These are phyloP conservation scores for Gisinianus flammeolus DNA, from an alignment of 2,888 invertebrate genomes.

Conservation along the genomic window DNA sequence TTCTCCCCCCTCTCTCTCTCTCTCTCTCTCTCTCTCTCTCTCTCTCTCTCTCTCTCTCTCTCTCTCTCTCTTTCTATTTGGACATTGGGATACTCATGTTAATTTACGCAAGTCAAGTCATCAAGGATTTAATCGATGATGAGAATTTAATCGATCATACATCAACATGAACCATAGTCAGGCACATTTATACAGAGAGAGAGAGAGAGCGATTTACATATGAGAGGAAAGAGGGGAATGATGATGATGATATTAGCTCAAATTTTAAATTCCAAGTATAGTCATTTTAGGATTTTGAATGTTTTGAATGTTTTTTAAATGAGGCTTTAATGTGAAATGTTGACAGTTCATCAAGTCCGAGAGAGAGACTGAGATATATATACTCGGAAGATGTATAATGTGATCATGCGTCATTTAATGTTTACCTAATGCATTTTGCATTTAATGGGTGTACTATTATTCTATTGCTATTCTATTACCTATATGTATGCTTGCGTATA, in stretches of 20 bases:
- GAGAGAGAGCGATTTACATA: too few species aligned
- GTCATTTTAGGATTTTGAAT: background rate
- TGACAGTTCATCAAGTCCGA: background rate
- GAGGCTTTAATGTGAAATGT: constrained; percentile 15
- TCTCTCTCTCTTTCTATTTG: too few species aligned
- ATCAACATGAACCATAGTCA: background rate
- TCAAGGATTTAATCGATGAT: constrained; percentile 12
- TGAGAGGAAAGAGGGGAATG: too few species aligned
- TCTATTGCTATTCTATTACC: background rate
- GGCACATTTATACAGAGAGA: too few species aligned
- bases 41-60: too few species aligned
- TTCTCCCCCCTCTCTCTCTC: too few species aligned
- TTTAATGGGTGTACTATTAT: too few species aligned
- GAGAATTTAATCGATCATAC: constrained; percentile 17
- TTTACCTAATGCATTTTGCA: constrained; percentile 35
- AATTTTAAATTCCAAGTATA: constrained; percentile 9
- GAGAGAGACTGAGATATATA: background rate
- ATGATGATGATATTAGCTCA: background rate
- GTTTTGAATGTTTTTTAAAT: constrained; percentile 1
- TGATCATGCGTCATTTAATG: constrained; percentile 25
- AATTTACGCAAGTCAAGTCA: constrained; percentile 12
- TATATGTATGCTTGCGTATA: too few species aligned
- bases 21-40: too few species aligned
- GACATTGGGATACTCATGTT: background rate
- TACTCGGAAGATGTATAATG: background rate